These are phyloP conservation scores for Tenrec ecaudatus DNA, from an alignment of 2,113 vertebrate species.

Conservation along the genomic window DNA sequence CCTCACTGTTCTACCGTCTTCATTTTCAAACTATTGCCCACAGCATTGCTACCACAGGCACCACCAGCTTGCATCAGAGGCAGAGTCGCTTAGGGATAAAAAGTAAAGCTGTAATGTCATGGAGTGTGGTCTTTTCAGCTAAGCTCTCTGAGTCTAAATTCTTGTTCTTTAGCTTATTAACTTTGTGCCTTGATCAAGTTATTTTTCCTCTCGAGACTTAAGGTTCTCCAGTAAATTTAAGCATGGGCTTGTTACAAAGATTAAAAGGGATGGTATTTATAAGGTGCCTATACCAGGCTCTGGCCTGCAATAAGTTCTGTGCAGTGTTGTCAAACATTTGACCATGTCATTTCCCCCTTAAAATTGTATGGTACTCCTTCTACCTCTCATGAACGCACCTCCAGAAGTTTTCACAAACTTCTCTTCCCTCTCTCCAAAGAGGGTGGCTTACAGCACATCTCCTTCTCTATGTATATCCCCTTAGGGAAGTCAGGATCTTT, in stretches of 20 bases:
- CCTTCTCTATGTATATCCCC: neutral
- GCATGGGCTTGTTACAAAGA: neutral
- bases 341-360: neutral
- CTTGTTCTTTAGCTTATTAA: slow-evolving; percentile 1
- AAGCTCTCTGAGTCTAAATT: neutral
- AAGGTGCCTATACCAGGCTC: neutral
- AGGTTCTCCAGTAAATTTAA: neutral
- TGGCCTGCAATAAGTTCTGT: neutral
- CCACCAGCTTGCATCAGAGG: neutral
- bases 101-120: too few relatives aligned
- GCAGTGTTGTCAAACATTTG: neutral
- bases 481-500: neutral
- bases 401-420: neutral
- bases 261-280: neutral
- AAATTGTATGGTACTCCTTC: neutral
- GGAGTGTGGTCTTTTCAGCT: neutral
- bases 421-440: neutral
- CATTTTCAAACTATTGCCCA: neutral
- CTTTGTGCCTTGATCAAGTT: neutral
- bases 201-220: neutral
- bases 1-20: neutral
- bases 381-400: neutral
- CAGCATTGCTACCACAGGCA: neutral
- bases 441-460: neutral
- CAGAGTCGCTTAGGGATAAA: neutral